Evolutionary conservation across 2,888 invertebrate genomes (phyloP), one percentile per base, ranked within the genome.

Genomic region (Subacronicta megacephala): DNA sequence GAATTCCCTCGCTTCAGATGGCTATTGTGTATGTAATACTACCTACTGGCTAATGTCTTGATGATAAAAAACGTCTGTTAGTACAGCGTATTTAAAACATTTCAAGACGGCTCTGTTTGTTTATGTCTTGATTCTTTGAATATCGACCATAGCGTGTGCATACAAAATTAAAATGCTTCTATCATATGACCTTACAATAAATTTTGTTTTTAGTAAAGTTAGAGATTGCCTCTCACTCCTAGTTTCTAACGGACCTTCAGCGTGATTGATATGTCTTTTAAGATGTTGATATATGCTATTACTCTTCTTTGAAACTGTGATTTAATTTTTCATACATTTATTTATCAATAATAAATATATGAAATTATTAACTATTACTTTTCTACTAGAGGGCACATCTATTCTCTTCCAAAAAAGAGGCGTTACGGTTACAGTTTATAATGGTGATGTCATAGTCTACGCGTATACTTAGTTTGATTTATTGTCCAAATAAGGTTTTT

Each of bases 1-100:
- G 72, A 96, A 95, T 43, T 96, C 96, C 12, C 93, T 96, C 63
- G 96, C 96, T 77, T 97, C 97, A 60, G 97, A 97, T 92, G 97
- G 97, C 94, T 98, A 98, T 83, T 96, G 95, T 95, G 98, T 98
- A 97, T 95, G 97, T 90, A 73, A 42, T 44, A 2, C 7, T 40
- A 40, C 18, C 7, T 40, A 40, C 18, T 17, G 4, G n/a, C 15
- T 16, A 23, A 12, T 23, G 10, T 38, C 33, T 20, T 33, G 3
- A 41, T 23, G 13, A 41, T 41, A 0, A 15, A 26, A 26, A 5
- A n/a, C 7, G 4, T 41, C 6, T 29, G 3, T 44, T 13, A 37
- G 26, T 20, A 26, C 2, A 26, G 10, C 26, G 10, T 26, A 26
- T 10, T n/a, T 16, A 17, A 37, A 26, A 15, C 3, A 18, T 37